These are phyloP conservation scores for Neoascia interrupta DNA, from an alignment of 2,888 invertebrate genomes.

Conservation along the genomic window DNA sequence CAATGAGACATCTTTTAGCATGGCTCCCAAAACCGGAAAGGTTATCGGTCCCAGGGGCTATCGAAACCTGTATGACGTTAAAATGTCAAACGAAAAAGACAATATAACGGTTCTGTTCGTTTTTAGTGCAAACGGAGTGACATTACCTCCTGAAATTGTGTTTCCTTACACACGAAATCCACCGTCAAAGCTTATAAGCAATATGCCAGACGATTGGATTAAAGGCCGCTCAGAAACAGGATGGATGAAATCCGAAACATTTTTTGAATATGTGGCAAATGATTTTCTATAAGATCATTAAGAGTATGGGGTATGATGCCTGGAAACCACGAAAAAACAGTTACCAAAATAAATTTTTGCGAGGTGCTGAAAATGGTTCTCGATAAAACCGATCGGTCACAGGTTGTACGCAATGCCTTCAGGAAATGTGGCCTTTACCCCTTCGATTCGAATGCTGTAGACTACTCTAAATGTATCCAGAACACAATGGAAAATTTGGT, in stretches of 20 bases:
- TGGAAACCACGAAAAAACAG: conserved; percentile 8
- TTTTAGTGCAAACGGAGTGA: conserved; percentile 11
- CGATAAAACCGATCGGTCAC: no score
- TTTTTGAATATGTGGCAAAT: conserved; percentile 22
- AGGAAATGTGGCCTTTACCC: neutral
- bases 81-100: neutral
- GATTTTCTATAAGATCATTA: conserved; percentile 12
- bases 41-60: neutral
- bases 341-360: conserved; percentile 17
- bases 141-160: neutral
- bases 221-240: conserved; percentile 12
- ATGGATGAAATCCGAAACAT: conserved; percentile 25
- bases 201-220: conserved; percentile 9
- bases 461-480: conserved; percentile 18
- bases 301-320: conserved; percentile 12
- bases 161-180: conserved; percentile 2
- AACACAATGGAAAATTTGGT: conserved; percentile 18
- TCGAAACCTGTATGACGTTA: neutral
- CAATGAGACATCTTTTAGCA: conserved; percentile 7
- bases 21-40: conserved; percentile 16
- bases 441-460: conserved; percentile 12
- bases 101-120: neutral
- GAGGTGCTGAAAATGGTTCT: conserved; percentile 1
- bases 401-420: no score
- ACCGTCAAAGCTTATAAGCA: neutral